Percentiles rank a stretch among this genome's conserved stretches.
Evolutionary conservation across 2,797 vertebrate genomes (phyloP).

Genomic region (Geotrypetes seraphini): DNA sequence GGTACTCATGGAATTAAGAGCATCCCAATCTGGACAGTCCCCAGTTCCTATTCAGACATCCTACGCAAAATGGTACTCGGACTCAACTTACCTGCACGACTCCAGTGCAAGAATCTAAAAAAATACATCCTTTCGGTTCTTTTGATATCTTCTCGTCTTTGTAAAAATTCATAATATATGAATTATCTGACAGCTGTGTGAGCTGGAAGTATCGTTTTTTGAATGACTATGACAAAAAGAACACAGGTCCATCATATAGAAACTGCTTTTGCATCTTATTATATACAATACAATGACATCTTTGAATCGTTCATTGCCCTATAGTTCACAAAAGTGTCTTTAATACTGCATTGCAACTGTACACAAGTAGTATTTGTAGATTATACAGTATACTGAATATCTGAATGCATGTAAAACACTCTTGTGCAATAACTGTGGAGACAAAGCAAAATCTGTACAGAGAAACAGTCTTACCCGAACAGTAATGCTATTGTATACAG

Average conservation of each 20-base stretch:
- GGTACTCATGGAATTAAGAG: too few relatives aligned
- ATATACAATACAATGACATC: too few relatives aligned
- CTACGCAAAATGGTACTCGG: too few relatives aligned
- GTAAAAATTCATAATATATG: slow-evolving; percentile 99
- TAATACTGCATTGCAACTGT: not conserved
- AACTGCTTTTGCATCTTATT: too few relatives aligned
- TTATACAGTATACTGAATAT: not conserved
- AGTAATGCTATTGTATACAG: slow-evolving; percentile 92
- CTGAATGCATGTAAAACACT: slow-evolving; percentile 8
- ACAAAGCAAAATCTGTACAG: not conserved
- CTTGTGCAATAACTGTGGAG: not conserved
- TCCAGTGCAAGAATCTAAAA: slow-evolving; percentile 94
- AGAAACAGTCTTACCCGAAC: slow-evolving; percentile 69
- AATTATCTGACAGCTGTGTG: slow-evolving; percentile 91
- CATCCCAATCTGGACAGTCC: too few relatives aligned
- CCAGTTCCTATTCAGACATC: too few relatives aligned
- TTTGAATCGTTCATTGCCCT: too few relatives aligned
- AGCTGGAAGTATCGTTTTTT: slow-evolving; percentile 95
- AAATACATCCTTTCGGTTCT: slow-evolving; percentile 97
- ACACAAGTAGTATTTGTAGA: not conserved
- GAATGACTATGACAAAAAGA: slow-evolving; percentile 70
- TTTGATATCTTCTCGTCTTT: slow-evolving; percentile 98
- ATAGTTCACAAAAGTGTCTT: too few relatives aligned
- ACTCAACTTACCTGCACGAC: slow-evolving; percentile 85
- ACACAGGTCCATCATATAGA: not conserved